Conservation (phyloP, 1,140 invertebrate genomes). For the Dendroctonus ponderosae region DNA sequence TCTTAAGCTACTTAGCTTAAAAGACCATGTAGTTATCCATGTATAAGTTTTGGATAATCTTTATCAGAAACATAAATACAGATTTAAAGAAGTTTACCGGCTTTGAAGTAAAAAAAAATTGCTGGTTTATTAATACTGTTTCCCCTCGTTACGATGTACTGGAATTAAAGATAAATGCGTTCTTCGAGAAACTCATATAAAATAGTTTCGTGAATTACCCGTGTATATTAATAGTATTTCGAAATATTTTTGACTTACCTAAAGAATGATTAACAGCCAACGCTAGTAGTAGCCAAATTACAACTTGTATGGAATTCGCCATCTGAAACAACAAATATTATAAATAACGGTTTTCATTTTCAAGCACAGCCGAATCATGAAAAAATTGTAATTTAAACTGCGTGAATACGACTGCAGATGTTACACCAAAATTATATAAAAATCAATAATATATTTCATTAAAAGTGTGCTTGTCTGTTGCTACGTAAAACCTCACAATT, state of each 20-base stretch:
- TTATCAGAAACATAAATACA: background rate
- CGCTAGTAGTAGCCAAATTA: conserved; percentile 40
- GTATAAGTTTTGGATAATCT: background rate
- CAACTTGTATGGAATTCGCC: conserved; percentile 22
- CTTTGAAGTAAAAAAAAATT: no score
- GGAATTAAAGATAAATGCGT: background rate
- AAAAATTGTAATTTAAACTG: no score
- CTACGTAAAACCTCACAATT: no score
- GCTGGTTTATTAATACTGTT: no score
- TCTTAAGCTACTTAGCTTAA: background rate
- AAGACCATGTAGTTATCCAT: background rate
- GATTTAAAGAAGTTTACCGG: background rate
- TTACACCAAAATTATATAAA: no score
- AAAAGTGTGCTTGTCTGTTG: no score
- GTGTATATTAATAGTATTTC: background rate
- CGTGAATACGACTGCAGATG: no score
- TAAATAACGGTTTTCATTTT: no score
- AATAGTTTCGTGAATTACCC: background rate
- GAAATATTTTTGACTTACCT: conserved; percentile 38
- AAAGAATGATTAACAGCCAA: conserved; percentile 36
- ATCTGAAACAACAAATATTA: conserved; percentile 40
- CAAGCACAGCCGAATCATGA: no score
- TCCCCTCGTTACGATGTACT: no score
- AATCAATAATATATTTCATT: no score
- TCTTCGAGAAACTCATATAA: background rate